Percentiles rank a stretch among this genome's conserved stretches.
phyloP scores from a whole-genome alignment of 2,888 invertebrate species.

The Drosophila anomelani region DNA sequence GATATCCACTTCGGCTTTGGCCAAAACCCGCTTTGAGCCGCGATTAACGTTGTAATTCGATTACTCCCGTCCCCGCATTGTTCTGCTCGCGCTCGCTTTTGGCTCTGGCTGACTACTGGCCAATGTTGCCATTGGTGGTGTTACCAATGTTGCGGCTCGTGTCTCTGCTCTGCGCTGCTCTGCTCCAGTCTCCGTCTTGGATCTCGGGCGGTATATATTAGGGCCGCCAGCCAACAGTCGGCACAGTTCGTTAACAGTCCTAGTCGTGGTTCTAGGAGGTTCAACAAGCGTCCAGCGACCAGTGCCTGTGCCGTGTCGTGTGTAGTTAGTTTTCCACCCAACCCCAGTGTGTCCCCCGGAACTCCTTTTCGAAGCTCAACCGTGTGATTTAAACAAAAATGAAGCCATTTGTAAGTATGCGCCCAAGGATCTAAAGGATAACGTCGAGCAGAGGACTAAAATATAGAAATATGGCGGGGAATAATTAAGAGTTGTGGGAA shows the following conservation, averaged over 20 bases:
- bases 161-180: slow-evolving; percentile 29
- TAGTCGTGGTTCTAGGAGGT: slow-evolving; percentile 85
- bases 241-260: slow-evolving; percentile 86
- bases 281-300: slow-evolving; percentile 81
- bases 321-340: slow-evolving; percentile 60
- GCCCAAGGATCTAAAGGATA: slow-evolving; percentile 18
- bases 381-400: slow-evolving; percentile 78
- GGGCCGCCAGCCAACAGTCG: slow-evolving; percentile 81
- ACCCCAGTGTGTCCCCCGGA: slow-evolving; percentile 43
- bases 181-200: slow-evolving; percentile 34
- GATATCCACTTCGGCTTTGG: slow-evolving; percentile 55
- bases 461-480: not conserved
- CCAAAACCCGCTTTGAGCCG: slow-evolving; percentile 72
- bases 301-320: slow-evolving; percentile 72
- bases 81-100: slow-evolving; percentile 70
- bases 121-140: slow-evolving; percentile 30
- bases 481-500: not conserved
- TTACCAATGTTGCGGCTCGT: slow-evolving; percentile 51
- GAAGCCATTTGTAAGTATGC: slow-evolving; percentile 83
- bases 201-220: slow-evolving; percentile 83
- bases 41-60: slow-evolving; percentile 79
- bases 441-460: slow-evolving; percentile 10
- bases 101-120: slow-evolving; percentile 49
- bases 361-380: slow-evolving; percentile 57
- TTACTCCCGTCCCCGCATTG: slow-evolving; percentile 76